These are phyloP conservation scores for Pandemis heparana DNA, from an alignment of 2,888 invertebrate genomes.

Conservation along the genomic window DNA sequence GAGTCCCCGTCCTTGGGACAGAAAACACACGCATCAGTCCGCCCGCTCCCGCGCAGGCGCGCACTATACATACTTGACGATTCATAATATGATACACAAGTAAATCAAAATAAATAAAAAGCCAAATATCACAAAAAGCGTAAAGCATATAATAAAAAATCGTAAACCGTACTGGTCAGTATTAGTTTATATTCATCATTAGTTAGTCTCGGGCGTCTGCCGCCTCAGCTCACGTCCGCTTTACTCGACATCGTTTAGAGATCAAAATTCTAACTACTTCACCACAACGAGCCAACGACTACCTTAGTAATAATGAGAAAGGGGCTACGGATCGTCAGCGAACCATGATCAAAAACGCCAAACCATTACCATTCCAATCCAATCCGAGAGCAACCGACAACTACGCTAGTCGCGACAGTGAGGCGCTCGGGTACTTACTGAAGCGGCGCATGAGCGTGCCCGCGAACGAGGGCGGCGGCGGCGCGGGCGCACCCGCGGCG, in stretches of 20 bases:
- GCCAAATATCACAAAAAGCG: constrained; percentile 83
- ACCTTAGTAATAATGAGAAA: constrained; percentile 54
- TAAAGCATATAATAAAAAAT: constrained; percentile 64
- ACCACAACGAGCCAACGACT: constrained; percentile 70
- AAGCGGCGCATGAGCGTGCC: constrained; percentile 93
- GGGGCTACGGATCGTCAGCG: constrained; percentile 66
- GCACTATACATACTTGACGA: constrained; percentile 39
- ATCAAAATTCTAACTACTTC: constrained; percentile 72
- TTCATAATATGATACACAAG: constrained; percentile 44
- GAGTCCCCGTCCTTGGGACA: constrained; percentile 79
- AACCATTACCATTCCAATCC: constrained; percentile 78
- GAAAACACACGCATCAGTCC: constrained; percentile 72
- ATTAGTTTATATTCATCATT: constrained; percentile 35
- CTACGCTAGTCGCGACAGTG: constrained; percentile 66
- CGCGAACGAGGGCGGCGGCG: constrained; percentile 76
- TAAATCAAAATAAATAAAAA: constrained; percentile 60
- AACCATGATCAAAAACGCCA: constrained; percentile 66
- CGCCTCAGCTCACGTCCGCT: constrained; percentile 46
- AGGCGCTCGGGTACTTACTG: constrained; percentile 90
- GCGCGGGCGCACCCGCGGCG: constrained; percentile 74
- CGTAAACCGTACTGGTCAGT: constrained; percentile 48
- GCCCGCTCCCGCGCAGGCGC: constrained; percentile 20
- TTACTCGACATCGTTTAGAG: constrained; percentile 51
- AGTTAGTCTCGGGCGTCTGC: constrained; percentile 22
- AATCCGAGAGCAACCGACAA: constrained; percentile 59